Evolutionary conservation across 2,888 invertebrate species (phyloP), one percentile per base, ranked within the genome.

Genomic region (Sarcophaga variegata): DNA sequence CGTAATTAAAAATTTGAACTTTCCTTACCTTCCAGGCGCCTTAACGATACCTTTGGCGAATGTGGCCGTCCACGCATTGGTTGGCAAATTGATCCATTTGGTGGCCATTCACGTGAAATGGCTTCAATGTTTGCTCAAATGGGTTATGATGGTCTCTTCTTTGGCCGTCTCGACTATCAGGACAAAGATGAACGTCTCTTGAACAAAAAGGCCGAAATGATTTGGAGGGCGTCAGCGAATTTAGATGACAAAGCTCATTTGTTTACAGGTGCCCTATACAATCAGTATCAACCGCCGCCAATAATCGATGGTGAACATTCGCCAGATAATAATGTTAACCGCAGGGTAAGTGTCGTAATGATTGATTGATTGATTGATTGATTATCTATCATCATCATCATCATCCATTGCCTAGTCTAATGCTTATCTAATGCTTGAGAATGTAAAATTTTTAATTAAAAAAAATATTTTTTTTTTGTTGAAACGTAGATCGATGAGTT

Each of bases 21-120:
- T 2, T 59, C 66, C 76, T 70, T 5, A 17, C 2, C 64, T 8
- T 4, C 60, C 89, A 96, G 96, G 81, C 94, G 94, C 87, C 91
- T 97, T 0, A 96, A 96, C 88, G 96, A 96, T 69, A 96, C 95
- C 0, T 94, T 97, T 64, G 96, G 96, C 0, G 95, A 95, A 0
- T 97, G 97, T 90, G 97, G 95, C 0, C 94, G 96, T 49, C 97
- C 97, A 0, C 95, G 95, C 81, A 95, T 96, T 0, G 97, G 96
- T 0, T 97, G 97, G 97, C 97, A 98, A 93, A 97, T 97, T 5
- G 97, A 98, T 94, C 96, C 97, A 0, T 98, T 97, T 90, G 97
- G 97, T 90, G 97, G 97, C 0, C 97, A 98, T 91, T 97, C 98
- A 0, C 94, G 97, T 3, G 98, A 98, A 94, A 97, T 97, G 94